A percentile compares a stretch with the other conserved stretches of the same genome.
phyloP scores from a whole-genome alignment of 2,113 vertebrate genomes.

The Syngnathus floridae region DNA sequence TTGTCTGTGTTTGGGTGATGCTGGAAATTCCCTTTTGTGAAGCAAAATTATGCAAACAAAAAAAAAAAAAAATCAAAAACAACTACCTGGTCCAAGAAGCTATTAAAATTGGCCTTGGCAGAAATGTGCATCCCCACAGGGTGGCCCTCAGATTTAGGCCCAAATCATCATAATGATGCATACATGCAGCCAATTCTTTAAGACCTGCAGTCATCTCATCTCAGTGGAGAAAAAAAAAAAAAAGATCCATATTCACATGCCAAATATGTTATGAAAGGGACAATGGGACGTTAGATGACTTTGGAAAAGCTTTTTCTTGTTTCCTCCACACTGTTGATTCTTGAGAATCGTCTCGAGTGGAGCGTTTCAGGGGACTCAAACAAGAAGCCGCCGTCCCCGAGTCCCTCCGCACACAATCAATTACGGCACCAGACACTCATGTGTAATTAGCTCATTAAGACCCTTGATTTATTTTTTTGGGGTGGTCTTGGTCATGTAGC shows the following conservation, averaged over 20 bases:
- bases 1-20: neutral
- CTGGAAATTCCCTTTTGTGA: neutral
- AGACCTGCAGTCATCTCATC: constrained; percentile 2
- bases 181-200: constrained; percentile 3
- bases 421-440: constrained; percentile 60
- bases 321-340: constrained; percentile 35
- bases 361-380: constrained; percentile 31
- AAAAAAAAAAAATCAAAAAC: neutral
- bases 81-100: constrained; percentile 6
- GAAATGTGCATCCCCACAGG: constrained; percentile 2
- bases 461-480: constrained; percentile 51
- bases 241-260: neutral
- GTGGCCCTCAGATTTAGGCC: constrained; percentile 5
- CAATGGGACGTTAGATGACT: constrained; percentile 3
- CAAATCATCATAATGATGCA: constrained; percentile 9
- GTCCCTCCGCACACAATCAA: constrained; percentile 63
- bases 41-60: constrained; percentile 8
- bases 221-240: neutral
- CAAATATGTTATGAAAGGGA: neutral
- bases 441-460: constrained; percentile 71
- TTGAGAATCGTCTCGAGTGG: constrained; percentile 13
- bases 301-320: constrained; percentile 13
- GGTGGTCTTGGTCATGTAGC: constrained; percentile 22
- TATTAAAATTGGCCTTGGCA: constrained; percentile 9
- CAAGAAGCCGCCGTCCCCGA: constrained; percentile 37